These are phyloP conservation scores for Xenops minutus DNA, from an alignment of 2,797 vertebrate genomes.

Conservation along the genomic window DNA sequence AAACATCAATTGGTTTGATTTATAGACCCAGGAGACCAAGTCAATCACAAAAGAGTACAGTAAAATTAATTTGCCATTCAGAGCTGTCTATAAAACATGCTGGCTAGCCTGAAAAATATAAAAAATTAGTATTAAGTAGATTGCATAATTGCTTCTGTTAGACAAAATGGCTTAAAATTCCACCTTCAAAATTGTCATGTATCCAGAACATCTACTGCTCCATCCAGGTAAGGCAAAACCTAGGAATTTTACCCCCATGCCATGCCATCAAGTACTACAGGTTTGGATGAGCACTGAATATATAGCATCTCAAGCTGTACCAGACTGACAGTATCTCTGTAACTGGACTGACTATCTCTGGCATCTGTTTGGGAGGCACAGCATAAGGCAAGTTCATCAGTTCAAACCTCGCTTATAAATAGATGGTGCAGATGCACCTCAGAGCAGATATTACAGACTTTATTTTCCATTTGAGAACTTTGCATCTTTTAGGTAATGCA, in stretches of 20 bases:
- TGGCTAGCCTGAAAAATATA: not conserved
- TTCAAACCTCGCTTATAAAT: not conserved
- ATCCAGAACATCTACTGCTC: not conserved
- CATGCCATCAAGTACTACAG: not conserved
- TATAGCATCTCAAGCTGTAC: not conserved
- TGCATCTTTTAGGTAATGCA: conserved; percentile 25
- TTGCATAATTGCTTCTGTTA: not conserved
- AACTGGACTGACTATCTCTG: not conserved
- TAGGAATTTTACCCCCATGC: fast-evolving
- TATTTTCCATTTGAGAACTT: conserved; percentile 11
- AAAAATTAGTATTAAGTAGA: not conserved
- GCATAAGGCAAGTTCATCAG: conserved; percentile 35
- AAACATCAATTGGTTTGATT: conserved; percentile 43
- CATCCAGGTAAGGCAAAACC: not conserved
- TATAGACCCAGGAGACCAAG: not conserved
- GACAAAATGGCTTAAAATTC: not conserved
- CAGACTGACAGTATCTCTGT: not conserved
- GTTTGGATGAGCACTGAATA: not conserved
- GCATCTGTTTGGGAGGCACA: conserved; percentile 35
- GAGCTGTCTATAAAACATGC: not conserved
- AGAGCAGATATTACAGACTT: not conserved
- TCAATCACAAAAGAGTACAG: not conserved
- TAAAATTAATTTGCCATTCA: conserved; percentile 40
- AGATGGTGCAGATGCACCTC: conserved; percentile 14
- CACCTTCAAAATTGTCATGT: not conserved